phyloP scores from a whole-genome alignment of 2,888 invertebrate genomes.

The Athetis lepigone region DNA sequence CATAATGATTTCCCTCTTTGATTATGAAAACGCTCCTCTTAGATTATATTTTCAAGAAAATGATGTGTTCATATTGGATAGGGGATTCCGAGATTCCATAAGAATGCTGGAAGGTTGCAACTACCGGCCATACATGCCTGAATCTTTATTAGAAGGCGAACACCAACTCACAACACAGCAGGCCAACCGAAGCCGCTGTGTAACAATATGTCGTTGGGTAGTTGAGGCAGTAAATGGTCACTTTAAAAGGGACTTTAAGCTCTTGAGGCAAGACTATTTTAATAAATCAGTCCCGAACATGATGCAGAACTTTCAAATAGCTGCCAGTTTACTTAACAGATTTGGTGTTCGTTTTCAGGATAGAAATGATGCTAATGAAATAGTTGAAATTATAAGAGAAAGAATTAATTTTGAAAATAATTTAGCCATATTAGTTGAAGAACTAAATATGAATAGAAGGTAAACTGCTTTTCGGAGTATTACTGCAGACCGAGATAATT shows the following conservation, averaged over 20 bases:
- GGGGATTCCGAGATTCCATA: constrained; percentile 26
- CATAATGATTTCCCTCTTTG: constrained; percentile 19
- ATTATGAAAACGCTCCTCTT: constrained; percentile 22
- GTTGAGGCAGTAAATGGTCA: constrained; percentile 36
- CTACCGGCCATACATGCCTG: constrained; percentile 22
- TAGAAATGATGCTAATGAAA: constrained; percentile 19
- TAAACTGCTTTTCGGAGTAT: constrained; percentile 5
- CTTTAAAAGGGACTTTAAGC: constrained; percentile 27
- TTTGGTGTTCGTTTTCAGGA: constrained; percentile 17
- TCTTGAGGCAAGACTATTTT: constrained; percentile 36
- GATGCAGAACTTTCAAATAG: constrained; percentile 26
- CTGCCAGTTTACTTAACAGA: constrained; percentile 4
- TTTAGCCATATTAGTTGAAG: constrained; percentile 3
- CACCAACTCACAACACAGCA: constrained; percentile 30
- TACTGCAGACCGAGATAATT: constrained; percentile 20
- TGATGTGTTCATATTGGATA: constrained; percentile 28
- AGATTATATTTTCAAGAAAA: constrained; percentile 26
- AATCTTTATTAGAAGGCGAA: constrained; percentile 28
- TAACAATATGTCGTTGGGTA: constrained; percentile 33
- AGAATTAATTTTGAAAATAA: constrained; percentile 19
- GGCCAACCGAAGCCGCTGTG: constrained; percentile 31
- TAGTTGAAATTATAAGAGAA: constrained; percentile 3
- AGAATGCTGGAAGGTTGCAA: constrained; percentile 15
- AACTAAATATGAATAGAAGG: constrained; percentile 22
- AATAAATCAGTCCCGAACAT: constrained; percentile 20